Evolutionary conservation across 2,888 invertebrate species (phyloP), one percentile per base, ranked within the genome.

Genomic region (Tubulanus polymorphus): DNA sequence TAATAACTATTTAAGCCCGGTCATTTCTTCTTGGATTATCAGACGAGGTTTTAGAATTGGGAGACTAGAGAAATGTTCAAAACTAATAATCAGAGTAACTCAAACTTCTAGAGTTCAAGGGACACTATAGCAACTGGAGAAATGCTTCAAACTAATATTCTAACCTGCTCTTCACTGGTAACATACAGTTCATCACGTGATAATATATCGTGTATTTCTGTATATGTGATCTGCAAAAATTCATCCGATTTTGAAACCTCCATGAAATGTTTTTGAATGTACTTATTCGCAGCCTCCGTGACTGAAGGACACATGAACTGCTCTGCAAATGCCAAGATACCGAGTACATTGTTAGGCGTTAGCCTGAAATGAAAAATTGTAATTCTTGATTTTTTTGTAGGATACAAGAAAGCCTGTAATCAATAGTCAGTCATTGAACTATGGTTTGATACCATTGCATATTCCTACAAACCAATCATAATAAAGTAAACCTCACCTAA

Each of bases 281-380:
- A 91, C 73, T 87, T 87, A 71, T 90, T 88, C 6, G 89, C 86
- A 6, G 88, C 86, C 63, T 87, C 85, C 3, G 89, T 86, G 35
- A 91, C 81, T 5, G 83, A 80, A 1, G 83, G 79, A 70, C 90
- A 90, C 59, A 87, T 86, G 61, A 91, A 81, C 18, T 88, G 87
- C 70, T 90, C 88, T 3, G 90, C 91, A 80, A 91, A 91, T 52
- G 86, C 84, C 26, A 89, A 83, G 54, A 91, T 87, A 8, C 90
- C 89, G 57, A 92, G 76, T 10, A 89, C 90, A 79, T 91, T 91
- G 68, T 87, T 85, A 0, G 89, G 88, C 73, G 88, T 86, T 69
- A 91, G 85, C 70, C 88, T 86, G 69, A 46, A 78, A 76, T 61
- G 48, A 25, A 49, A 58, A 41, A 29, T 15, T n/a, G n/a, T n/a